Evolutionary conservation across 1,140 invertebrate species (phyloP), one percentile per base, ranked within the genome.

Genomic region (Zaprionus ghesquierei): DNA sequence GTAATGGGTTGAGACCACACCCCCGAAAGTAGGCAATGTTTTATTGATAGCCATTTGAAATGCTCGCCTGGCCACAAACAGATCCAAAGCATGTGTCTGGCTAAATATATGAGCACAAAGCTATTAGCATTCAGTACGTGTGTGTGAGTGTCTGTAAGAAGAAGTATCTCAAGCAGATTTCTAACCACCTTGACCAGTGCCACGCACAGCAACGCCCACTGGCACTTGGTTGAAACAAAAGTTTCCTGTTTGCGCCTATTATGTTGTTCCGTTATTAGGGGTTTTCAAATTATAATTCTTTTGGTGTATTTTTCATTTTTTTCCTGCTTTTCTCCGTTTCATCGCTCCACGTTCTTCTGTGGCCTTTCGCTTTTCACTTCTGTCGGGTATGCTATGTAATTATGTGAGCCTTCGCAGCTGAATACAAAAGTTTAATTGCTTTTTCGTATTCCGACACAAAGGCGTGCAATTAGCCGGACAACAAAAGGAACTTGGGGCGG

Each of bases 391-490:
- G 59, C 77, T 59, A 51, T 38, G 59, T 82, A 84, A 84, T 84
- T 86, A 80, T 84, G 77, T 54, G 50, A 80, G 66, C 77, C 74
- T 77, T 81, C 51, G 44, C 77, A 66, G 77, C 81, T 68, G 77
- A 85, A 71, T 68, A 77, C 51, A 75, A 74, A 85, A 77, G 66
- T 81, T 75, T 86, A 85, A 85, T 86, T 85, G 81, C 78, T 69
- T 81, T 81, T 81, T 70, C 63, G 61, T 74, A 80, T 74, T 86
- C 65, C 56, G 65, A 51, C 70, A 81, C 81, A 85, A 85, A 71
- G 63, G 70, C 74, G 63, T 70, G 63, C 77, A 86, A 85, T 85
- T 86, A 85, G 75, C 75, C 46, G 54, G 31, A 27, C 53, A 61
- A 72, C n/a, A 53, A 65, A 69, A 62, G 49, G 49, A 55, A 51